These are phyloP conservation scores for Jacana jacana DNA, from an alignment of 2,113 vertebrate genomes.

Conservation along the genomic window DNA sequence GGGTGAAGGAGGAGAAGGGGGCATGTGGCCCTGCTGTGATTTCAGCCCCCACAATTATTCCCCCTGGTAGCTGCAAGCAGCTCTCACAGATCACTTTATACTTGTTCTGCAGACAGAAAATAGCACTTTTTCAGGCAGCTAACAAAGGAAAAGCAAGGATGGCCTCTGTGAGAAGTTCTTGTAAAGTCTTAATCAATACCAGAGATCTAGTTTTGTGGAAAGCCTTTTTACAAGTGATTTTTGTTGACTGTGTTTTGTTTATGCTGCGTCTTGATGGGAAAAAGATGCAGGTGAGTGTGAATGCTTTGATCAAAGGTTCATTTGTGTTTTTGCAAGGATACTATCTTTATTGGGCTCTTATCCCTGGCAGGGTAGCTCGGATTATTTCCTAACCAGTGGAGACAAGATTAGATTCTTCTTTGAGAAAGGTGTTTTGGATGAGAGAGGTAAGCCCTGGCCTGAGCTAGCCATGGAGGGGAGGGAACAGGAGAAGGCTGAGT, in stretches of 20 bases:
- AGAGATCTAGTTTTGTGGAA: neutral
- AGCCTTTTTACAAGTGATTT: neutral
- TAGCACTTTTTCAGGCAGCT: neutral
- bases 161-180: neutral
- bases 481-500: neutral
- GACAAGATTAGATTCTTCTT: slow-evolving; percentile 98
- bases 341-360: neutral
- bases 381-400: slow-evolving; percentile 94
- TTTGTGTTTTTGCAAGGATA: neutral
- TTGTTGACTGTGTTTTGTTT: neutral
- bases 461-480: neutral
- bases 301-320: neutral
- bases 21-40: neutral
- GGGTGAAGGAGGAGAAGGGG: neutral
- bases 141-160: neutral
- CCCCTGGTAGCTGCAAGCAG: neutral
- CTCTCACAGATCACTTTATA: neutral
- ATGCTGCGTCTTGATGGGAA: neutral
- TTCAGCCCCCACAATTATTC: neutral
- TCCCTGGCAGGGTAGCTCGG: slow-evolving; percentile 82
- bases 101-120: neutral
- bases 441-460: slow-evolving; percentile 78
- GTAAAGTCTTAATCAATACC: neutral
- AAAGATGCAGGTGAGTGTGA: slow-evolving; percentile 62
- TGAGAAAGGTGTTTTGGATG: slow-evolving; percentile 90